phyloP scores from a whole-genome alignment of 2,888 invertebrate genomes.

The Tholera decimalis region DNA sequence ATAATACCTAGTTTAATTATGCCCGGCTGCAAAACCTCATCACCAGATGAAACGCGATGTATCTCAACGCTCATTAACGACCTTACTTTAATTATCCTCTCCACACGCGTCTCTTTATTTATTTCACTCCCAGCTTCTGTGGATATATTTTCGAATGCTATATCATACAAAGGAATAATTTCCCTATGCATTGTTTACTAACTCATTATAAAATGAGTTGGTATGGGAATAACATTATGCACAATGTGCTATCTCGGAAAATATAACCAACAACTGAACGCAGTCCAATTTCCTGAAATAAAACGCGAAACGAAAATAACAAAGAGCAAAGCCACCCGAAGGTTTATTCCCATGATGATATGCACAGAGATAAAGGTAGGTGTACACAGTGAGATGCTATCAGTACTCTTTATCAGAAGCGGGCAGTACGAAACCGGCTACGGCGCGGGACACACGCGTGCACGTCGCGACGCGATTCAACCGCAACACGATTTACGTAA shows the following conservation, averaged over 20 bases:
- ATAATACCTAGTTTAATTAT: constrained; percentile 15
- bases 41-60: constrained; percentile 60
- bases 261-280: constrained; percentile 1
- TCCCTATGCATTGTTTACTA: background rate
- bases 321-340: constrained; percentile 23
- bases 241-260: background rate
- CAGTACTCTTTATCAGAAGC: constrained; percentile 62
- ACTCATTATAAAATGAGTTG: constrained; percentile 6
- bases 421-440: constrained; percentile 67
- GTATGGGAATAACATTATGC: background rate
- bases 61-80: constrained; percentile 66
- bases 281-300: constrained; percentile 45
- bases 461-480: constrained; percentile 37
- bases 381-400: constrained; percentile 56
- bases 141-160: constrained; percentile 15
- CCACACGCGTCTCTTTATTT: constrained; percentile 22
- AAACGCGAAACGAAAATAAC: constrained; percentile 40
- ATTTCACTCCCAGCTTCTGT: constrained; percentile 10
- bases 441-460: constrained; percentile 73
- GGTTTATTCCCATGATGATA: constrained; percentile 42
- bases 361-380: constrained; percentile 40
- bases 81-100: constrained; percentile 38
- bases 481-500: constrained; percentile 51
- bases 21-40: constrained; percentile 65
- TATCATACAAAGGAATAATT: constrained; percentile 1